Percentiles rank a stretch among this genome's conserved stretches.
Evolutionary conservation across 37 sponge, comb jelly and placozoan species (phyloP).

Genomic region (Dysidea cf. avara): DNA sequence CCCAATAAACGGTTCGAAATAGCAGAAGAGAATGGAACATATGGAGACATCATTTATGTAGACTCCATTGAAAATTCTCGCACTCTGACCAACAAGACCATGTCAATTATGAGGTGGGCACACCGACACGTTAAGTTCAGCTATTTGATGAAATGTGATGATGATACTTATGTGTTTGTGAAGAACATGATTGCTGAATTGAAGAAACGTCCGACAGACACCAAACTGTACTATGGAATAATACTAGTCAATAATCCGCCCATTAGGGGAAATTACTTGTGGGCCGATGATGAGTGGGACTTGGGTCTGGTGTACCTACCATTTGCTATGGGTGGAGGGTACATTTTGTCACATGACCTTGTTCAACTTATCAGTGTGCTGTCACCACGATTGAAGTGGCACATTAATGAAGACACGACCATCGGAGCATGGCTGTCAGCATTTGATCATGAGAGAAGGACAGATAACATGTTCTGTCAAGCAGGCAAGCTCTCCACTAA

Average conservation of each 20-base stretch:
- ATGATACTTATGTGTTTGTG: conserved; percentile 73
- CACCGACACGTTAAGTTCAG: conserved; percentile 31
- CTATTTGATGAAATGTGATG: conserved; percentile 84
- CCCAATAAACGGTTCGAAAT: no score
- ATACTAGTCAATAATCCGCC: conserved; percentile 74
- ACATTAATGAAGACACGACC: conserved; percentile 82
- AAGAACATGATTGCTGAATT: conserved; percentile 44
- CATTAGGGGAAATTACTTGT: conserved; percentile 63
- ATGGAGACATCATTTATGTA: no score
- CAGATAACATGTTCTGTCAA: no score
- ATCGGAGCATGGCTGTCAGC: conserved; percentile 84
- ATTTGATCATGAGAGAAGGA: conserved; percentile 57
- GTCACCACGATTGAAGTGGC: conserved; percentile 41
- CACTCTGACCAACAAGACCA: conserved; percentile 70
- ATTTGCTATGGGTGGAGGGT: conserved; percentile 89
- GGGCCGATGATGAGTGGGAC: conserved; percentile 76
- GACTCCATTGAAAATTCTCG: conserved; percentile 69
- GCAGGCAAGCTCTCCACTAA: no score
- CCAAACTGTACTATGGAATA: conserved; percentile 74
- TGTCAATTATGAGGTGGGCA: conserved; percentile 45
- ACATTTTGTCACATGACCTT: conserved; percentile 68
- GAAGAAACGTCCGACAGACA: neutral
- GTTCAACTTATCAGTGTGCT: conserved; percentile 42
- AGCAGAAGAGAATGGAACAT: no score
- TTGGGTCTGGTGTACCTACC: conserved; percentile 84